phyloP scores from a whole-genome alignment of 2,113 vertebrate genomes.

The Rattus norvegicus region GRCr8 NC_086025.1:36505001-36505500 shows the following conservation, averaged over 20 bases:
- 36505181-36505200: not conserved
- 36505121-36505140: not conserved
- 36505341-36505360: not conserved
- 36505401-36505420: not conserved
- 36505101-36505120: fast-evolving
- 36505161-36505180: not conserved
- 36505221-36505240: not conserved
- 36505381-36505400: constrained; percentile 18
- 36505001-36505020: no score
- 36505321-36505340: not conserved
- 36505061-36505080: not conserved
- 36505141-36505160: not conserved
- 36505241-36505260: not conserved
- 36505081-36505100: not conserved
- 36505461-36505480: not conserved
- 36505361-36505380: not conserved
- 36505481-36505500: not conserved
- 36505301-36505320: not conserved
- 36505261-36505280: not conserved
- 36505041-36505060: not conserved
- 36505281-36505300: not conserved
- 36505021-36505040: not conserved
- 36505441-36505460: not conserved
- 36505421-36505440: not conserved
- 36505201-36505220: not conserved